Evolutionary conservation across 2,797 vertebrate species (phyloP).

Genomic region (Spondyliosoma cantharus): DNA sequence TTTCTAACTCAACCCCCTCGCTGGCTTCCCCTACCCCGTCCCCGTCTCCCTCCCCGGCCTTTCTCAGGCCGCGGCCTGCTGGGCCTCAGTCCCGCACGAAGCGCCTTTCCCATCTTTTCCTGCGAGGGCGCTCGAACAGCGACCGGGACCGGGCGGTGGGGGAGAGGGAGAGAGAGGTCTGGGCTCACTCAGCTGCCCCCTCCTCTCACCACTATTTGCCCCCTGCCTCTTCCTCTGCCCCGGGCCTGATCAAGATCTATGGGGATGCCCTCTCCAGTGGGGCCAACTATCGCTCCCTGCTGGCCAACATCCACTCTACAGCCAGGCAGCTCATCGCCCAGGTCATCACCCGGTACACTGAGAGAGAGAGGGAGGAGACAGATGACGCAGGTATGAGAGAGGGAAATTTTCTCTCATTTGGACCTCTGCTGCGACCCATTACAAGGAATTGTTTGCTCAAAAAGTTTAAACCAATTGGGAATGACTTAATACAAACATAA

Average conservation of each 20-base stretch:
- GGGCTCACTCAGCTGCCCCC: slow-evolving; percentile 82
- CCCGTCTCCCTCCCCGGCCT: slow-evolving; percentile 83
- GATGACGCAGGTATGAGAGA: slow-evolving; percentile 82
- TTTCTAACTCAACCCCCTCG: slow-evolving; percentile 87
- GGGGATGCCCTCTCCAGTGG: slow-evolving; percentile 87
- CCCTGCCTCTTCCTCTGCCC: slow-evolving; percentile 83
- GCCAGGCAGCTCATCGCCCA: slow-evolving; percentile 86
- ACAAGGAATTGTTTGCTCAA: slow-evolving; percentile 56
- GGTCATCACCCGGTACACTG: slow-evolving; percentile 88
- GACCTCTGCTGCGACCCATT: slow-evolving; percentile 56
- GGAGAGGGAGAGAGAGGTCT: slow-evolving; percentile 81
- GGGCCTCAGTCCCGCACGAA: slow-evolving; percentile 88
- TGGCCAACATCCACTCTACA: slow-evolving; percentile 85
- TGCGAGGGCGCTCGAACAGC: slow-evolving; percentile 87
- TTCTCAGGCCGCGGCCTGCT: slow-evolving; percentile 84
- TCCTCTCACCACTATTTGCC: slow-evolving; percentile 86
- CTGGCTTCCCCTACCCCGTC: slow-evolving; percentile 84
- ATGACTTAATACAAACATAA: slow-evolving; percentile 67
- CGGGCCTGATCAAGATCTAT: slow-evolving; percentile 88
- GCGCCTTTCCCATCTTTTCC: slow-evolving; percentile 92
- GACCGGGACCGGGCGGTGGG: slow-evolving; percentile 84
- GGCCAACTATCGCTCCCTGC: slow-evolving; percentile 88
- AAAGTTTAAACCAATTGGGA: slow-evolving; percentile 44
- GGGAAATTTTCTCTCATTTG: slow-evolving; percentile 59
- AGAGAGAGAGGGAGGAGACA: slow-evolving; percentile 86